Percentiles rank a stretch among this genome's conserved stretches.
Evolutionary conservation across 2,113 vertebrate genomes (phyloP).

Genomic region (Chlorodrepanis virens): DNA sequence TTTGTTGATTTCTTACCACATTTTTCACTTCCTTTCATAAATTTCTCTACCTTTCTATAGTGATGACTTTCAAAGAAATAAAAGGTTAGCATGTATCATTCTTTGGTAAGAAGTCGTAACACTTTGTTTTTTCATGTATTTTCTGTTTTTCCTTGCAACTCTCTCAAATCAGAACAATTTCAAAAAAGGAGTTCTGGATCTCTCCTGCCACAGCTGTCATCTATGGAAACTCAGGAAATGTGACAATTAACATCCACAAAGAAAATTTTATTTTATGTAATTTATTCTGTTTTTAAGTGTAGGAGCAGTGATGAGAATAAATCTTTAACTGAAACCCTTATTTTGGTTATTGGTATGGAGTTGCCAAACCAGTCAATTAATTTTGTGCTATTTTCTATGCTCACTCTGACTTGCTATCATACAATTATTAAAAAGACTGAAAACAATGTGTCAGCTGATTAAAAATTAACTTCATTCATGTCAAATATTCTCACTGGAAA

Average conservation of each 20-base stretch:
- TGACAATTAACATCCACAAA: neutral
- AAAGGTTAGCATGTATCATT: neutral
- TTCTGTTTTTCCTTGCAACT: neutral
- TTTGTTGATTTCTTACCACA: neutral
- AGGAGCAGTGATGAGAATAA: neutral
- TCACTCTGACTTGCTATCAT: neutral
- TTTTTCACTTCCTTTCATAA: neutral
- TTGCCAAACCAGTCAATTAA: neutral
- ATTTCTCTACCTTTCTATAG: neutral
- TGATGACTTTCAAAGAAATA: neutral
- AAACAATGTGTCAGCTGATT: neutral
- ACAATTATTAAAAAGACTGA: neutral
- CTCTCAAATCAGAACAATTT: neutral
- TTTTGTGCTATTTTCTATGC: neutral
- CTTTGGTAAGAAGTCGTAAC: neutral
- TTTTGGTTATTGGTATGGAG: neutral
- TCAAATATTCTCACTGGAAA: neutral
- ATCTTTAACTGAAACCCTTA: neutral
- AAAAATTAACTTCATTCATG: slow-evolving; percentile 9
- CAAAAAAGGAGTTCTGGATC: neutral
- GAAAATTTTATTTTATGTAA: neutral
- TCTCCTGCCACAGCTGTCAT: neutral
- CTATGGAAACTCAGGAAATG: neutral
- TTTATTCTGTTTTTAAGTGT: neutral
- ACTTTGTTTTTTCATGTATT: neutral